Conservation (phyloP, 1,140 invertebrate genomes). For the Teleogryllus occipitalis region DNA sequence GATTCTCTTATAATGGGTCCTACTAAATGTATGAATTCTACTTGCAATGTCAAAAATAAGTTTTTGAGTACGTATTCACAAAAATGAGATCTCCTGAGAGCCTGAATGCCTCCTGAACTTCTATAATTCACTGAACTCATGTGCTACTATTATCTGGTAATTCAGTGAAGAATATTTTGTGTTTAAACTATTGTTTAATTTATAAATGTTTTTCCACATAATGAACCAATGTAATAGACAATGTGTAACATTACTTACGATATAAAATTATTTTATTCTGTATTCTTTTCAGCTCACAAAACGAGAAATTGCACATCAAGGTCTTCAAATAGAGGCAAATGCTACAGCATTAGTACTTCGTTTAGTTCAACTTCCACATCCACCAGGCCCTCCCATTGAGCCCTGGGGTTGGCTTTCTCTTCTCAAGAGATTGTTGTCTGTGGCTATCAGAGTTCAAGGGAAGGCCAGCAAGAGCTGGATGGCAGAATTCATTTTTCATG, state of each 20-base stretch:
- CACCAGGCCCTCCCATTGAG: conserved; percentile 37
- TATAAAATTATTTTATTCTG: conserved; percentile 15
- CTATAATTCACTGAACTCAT: no score
- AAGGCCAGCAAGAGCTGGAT: conserved; percentile 75
- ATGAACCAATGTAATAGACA: background rate
- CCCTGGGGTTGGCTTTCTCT: conserved; percentile 52
- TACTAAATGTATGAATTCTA: no score
- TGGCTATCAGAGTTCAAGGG: conserved; percentile 71
- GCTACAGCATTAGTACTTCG: conserved; percentile 76
- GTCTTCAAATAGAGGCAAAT: conserved; percentile 82
- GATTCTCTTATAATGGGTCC: no score
- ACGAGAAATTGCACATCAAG: conserved; percentile 79
- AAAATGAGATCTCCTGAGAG: no score
- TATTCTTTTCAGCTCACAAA: conserved; percentile 52
- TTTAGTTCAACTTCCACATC: conserved; percentile 66
- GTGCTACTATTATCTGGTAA: no score
- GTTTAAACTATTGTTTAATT: no score
- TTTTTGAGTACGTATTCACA: no score
- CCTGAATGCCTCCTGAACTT: no score
- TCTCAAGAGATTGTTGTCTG: conserved; percentile 69
- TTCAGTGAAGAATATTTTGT: no score
- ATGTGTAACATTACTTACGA: background rate
- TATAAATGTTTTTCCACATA: no score
- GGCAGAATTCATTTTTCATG: conserved; percentile 82
- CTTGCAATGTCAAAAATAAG: no score